Percentiles rank a stretch among this genome's conserved stretches.
phyloP scores from a whole-genome alignment of 2,797 vertebrate species.

The Rhyacichthys aspro region DNA sequence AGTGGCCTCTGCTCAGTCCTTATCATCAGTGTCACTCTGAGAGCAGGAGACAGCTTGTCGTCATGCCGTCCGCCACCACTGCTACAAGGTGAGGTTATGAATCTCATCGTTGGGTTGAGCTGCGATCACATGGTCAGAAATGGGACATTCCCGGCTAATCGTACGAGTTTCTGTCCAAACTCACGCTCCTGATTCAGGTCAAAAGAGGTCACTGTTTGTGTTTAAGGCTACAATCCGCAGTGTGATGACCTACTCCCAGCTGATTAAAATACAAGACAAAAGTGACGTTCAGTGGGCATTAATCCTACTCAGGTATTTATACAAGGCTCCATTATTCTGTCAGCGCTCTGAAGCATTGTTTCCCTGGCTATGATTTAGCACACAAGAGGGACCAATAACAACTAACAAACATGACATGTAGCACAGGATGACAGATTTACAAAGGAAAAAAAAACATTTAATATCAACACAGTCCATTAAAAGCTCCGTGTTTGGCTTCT shows the following conservation, averaged over 20 bases:
- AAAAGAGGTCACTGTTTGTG: slow-evolving; percentile 25
- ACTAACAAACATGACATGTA: slow-evolving; percentile 50
- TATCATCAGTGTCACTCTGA: slow-evolving; percentile 44
- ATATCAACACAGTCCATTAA: slow-evolving; percentile 32
- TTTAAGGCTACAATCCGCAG: slow-evolving; percentile 12
- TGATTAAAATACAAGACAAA: slow-evolving; percentile 37
- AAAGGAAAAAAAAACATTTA: slow-evolving; percentile 43
- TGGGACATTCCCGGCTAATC: slow-evolving; percentile 9
- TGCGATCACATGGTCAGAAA: slow-evolving; percentile 24
- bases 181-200: slow-evolving; percentile 11
- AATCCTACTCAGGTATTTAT: slow-evolving; percentile 53
- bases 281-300: slow-evolving; percentile 42
- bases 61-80: slow-evolving; percentile 33
- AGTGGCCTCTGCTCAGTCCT: slow-evolving; percentile 33
- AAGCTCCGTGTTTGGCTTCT: slow-evolving; percentile 32
- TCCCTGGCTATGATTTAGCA: slow-evolving; percentile 55
- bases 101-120: slow-evolving; percentile 34
- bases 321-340: slow-evolving; percentile 47
- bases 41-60: slow-evolving; percentile 59
- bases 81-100: slow-evolving; percentile 43
- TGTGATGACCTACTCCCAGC: slow-evolving; percentile 26
- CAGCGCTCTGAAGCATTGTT: slow-evolving; percentile 41
- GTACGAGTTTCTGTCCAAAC: neutral
- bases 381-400: slow-evolving; percentile 56
- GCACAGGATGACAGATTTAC: slow-evolving; percentile 46